Evolutionary conservation across 2,797 vertebrate genomes (phyloP), one percentile per base, ranked within the genome.

Genomic region (Poeciliopsis gracilis): DNA sequence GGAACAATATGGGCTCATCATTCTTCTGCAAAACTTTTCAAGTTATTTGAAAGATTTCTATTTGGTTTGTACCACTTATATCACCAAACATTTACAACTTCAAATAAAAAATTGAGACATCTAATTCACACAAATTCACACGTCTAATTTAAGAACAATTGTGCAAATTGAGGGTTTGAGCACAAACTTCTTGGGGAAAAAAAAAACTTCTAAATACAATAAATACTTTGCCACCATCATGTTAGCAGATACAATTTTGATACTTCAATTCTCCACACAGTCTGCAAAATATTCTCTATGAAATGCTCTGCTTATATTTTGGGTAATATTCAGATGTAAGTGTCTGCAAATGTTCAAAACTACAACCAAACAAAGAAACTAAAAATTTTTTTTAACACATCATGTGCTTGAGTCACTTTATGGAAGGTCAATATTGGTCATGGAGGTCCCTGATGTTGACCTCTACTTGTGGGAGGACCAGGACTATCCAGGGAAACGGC

Each of bases 401-500:
- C 36, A 46, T 75, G 73, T 49, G 85, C 75, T 30, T 72, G 53
- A 69, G 75, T 45, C 30, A 59, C 79, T 86, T 78, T 86, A 25
- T 70, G 78, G 78, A 77, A 51, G 67, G 15, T 83, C 67, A 77
- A 53, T 66, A 73, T 77, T 78, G 80, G 80, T 75, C 81, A 73
- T 36, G 80, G 67, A 79, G 89, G 88, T 92, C 90, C 86, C 74
- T 0, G 0, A 69, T 70, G 72, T 33, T 13, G 69, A 84, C 83
- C 81, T 12, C 53, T 80, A 75, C 86, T 90, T 88, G 78, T 79
- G 70, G 83, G 79, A 77, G 77, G 83, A 45, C 59, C 2, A 2
- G 25, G 67, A 41, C 84, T 91, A 78, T 92, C 89, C 90, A 73
- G 53, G 90, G 86, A 82, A 86, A 84, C 90, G 84, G 77, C 88